These are phyloP conservation scores for Chaetodon trifasciatus DNA, from an alignment of 2,797 vertebrate genomes.

Conservation along the genomic window DNA sequence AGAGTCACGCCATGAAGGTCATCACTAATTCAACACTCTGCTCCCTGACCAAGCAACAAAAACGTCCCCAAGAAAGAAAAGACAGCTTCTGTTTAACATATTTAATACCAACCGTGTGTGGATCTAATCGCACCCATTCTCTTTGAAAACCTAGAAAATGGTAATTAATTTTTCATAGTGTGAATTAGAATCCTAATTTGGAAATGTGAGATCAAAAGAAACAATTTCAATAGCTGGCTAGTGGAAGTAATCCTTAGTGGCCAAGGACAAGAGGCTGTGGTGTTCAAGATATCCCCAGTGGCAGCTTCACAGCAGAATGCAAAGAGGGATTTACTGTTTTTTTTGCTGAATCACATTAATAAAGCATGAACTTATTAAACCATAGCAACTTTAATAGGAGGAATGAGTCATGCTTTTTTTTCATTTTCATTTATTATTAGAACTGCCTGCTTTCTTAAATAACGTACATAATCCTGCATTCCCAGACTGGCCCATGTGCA, in stretches of 20 bases:
- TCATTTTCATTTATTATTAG: conserved; percentile 5
- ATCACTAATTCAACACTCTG: conserved; percentile 89
- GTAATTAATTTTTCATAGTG: conserved; percentile 92
- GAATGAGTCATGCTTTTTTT: conserved; percentile 50
- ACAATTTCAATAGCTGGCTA: conserved; percentile 82
- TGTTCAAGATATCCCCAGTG: conserved; percentile 61
- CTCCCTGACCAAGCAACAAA: conserved; percentile 73
- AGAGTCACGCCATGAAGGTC: conserved; percentile 79
- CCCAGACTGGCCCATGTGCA: conserved; percentile 6
- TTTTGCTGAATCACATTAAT: conserved; percentile 68
- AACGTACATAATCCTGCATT: conserved; percentile 5
- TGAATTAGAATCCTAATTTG: conserved; percentile 94
- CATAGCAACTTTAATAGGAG: conserved; percentile 38
- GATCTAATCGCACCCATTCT: conserved; percentile 83
- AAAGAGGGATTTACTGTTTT: conserved; percentile 53
- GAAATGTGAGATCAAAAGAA: conserved; percentile 92
- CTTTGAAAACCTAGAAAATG: conserved; percentile 90
- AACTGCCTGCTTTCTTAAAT: conserved; percentile 2
- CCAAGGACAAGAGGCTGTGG: conserved; percentile 67
- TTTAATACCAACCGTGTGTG: conserved; percentile 77
- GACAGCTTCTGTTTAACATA: conserved; percentile 61
- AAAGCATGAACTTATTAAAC: conserved; percentile 62
- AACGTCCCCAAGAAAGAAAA: conserved; percentile 50
- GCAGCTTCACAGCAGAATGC: conserved; percentile 67
- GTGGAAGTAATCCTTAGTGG: conserved; percentile 85